phyloP scores from a whole-genome alignment of 1,140 invertebrate species.

The Anoplophora glabripennis region DNA sequence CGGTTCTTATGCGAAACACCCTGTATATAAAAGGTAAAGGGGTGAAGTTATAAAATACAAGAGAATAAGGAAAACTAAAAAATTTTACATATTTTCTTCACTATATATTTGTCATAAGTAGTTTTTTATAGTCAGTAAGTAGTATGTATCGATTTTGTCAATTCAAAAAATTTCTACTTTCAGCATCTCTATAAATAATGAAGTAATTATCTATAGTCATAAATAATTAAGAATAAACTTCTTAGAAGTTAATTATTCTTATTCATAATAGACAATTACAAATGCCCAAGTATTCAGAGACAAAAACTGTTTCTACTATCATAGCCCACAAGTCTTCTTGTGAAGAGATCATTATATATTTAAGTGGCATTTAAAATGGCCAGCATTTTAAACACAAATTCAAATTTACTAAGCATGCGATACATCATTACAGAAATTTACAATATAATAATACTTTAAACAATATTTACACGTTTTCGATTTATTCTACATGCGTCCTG shows the following conservation, averaged over 20 bases:
- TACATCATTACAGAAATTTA: slow-evolving; percentile 10
- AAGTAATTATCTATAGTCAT: no score
- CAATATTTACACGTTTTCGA: slow-evolving; percentile 15
- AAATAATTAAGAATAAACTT: slow-evolving; percentile 2
- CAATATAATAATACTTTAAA: slow-evolving; percentile 26
- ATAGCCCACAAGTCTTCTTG: not conserved
- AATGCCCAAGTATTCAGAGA: not conserved
- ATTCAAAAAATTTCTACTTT: no score
- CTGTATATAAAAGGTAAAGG: no score
- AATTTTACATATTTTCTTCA: no score
- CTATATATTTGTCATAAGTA: no score
- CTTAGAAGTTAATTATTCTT: not conserved
- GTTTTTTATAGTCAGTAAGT: no score
- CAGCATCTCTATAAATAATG: not conserved
- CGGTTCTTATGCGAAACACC: no score
- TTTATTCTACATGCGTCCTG: slow-evolving; percentile 19
- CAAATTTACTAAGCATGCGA: slow-evolving; percentile 4
- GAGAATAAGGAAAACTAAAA: no score
- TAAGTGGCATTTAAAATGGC: not conserved
- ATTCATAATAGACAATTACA: not conserved
- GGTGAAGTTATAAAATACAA: no score
- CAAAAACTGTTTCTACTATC: slow-evolving; percentile 1
- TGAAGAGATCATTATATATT: not conserved
- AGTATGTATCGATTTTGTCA: no score
- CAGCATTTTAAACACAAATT: not conserved